Evolutionary conservation across 2,113 vertebrate species (phyloP).

Genomic region (Nothoprocta pentlandii): DNA sequence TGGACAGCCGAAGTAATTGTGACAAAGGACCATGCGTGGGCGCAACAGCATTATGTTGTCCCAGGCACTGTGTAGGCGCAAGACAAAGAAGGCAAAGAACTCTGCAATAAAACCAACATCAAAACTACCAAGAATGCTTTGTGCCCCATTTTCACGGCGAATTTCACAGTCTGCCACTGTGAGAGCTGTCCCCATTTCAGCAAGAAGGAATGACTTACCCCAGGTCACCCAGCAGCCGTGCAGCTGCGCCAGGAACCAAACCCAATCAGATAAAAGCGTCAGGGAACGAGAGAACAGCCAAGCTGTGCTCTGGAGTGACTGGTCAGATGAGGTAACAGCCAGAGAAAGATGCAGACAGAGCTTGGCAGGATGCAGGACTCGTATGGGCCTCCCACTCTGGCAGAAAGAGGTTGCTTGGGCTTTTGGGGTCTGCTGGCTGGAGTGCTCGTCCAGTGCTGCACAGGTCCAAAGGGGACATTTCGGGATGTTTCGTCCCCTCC

Average conservation of each 20-base stretch:
- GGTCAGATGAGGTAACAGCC: not conserved
- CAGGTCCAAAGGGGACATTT: not conserved
- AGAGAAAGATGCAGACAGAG: not conserved
- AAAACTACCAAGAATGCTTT: not conserved
- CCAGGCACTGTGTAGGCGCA: not conserved
- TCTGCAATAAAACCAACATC: not conserved
- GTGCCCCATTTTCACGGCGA: rapidly evolving
- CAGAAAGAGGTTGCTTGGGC: not conserved
- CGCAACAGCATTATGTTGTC: not conserved
- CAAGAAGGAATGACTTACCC: not conserved
- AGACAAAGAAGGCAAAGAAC: not conserved
- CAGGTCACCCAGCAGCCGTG: conserved; percentile 29
- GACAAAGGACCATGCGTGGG: not conserved
- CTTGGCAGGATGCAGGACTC: not conserved
- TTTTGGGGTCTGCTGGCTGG: not conserved
- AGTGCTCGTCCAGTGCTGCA: not conserved
- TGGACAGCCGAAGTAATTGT: not conserved
- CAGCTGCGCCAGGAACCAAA: not conserved
- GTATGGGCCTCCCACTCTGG: rapidly evolving
- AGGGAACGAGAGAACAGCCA: not conserved
- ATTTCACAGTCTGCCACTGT: not conserved
- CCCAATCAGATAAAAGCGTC: not conserved
- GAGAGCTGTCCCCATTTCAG: not conserved
- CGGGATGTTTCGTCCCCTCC: not conserved
- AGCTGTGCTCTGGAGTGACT: not conserved